Evolutionary conservation across 2,797 vertebrate genomes (phyloP).

Genomic region (Hyperoplus lanceolatus): DNA sequence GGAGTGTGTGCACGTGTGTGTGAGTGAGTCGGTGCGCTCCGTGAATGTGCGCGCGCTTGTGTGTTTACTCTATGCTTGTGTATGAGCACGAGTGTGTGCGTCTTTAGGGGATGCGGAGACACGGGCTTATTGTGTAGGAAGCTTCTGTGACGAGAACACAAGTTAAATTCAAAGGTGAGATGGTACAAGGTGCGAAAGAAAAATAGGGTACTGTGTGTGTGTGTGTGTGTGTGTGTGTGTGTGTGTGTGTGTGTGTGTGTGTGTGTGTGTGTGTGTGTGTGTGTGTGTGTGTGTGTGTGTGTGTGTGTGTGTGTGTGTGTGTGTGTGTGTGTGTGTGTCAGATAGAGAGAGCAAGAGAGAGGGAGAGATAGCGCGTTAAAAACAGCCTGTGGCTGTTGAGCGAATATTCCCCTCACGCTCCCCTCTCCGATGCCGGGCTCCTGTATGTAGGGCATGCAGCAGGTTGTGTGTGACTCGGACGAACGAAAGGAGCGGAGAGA

Average conservation of each 20-base stretch:
- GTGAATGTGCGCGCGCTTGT: background rate
- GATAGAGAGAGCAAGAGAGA: conserved; percentile 7
- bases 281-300: conserved; percentile 7
- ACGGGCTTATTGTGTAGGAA: conserved; percentile 28
- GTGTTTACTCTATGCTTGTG: background rate
- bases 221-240: conserved; percentile 27
- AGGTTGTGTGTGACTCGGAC: conserved; percentile 78
- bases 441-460: conserved; percentile 82
- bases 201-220: conserved; percentile 21
- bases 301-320: conserved; percentile 23
- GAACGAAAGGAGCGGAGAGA: conserved; percentile 35
- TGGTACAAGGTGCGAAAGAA: conserved; percentile 16
- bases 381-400: conserved; percentile 80
- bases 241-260: conserved; percentile 15
- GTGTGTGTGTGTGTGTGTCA: conserved; percentile 17
- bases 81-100: background rate
- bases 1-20: background rate
- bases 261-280: conserved; percentile 10
- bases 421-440: conserved; percentile 62
- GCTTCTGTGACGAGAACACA: conserved; percentile 41
- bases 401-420: conserved; percentile 77
- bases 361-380: conserved; percentile 37
- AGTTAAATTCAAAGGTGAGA: conserved; percentile 58
- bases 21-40: background rate
- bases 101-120: conserved; percentile 12